Conservation (phyloP, 2,888 invertebrate species). For the Choristoneura rosaceana region DNA sequence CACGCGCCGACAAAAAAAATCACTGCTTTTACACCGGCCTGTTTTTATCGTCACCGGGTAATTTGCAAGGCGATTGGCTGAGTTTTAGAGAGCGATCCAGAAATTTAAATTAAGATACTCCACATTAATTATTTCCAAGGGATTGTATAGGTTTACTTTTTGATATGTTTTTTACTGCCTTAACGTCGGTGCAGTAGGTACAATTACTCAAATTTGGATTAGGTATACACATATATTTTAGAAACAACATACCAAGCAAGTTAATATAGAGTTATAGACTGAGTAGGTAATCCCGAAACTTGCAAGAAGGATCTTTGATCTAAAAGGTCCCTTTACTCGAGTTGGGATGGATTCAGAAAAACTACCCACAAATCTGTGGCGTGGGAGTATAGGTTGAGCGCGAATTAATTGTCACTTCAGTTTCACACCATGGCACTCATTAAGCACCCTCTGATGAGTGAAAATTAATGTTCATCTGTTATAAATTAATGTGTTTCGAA, state of each 20-base stretch:
- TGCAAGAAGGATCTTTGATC: background rate
- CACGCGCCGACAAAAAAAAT: conserved; percentile 67
- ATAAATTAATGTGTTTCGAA: conserved; percentile 28
- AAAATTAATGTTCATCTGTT: conserved; percentile 34
- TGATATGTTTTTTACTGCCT: too few relatives aligned
- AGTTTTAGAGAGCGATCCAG: conserved; percentile 63
- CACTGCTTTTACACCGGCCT: conserved; percentile 64
- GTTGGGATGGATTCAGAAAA: background rate
- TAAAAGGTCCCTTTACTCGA: background rate
- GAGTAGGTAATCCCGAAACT: background rate
- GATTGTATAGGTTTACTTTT: background rate
- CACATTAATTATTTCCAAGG: conserved; percentile 34
- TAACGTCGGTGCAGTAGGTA: too few relatives aligned
- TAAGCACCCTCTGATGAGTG: conserved; percentile 34
- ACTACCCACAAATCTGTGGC: background rate
- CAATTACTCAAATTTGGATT: too few relatives aligned
- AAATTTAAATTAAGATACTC: conserved; percentile 58
- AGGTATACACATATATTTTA: too few relatives aligned
- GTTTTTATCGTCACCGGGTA: conserved; percentile 61
- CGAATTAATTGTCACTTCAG: conserved; percentile 39
- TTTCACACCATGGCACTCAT: conserved; percentile 36
- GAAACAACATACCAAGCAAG: too few relatives aligned
- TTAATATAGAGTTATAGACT: background rate
- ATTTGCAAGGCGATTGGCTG: conserved; percentile 65
- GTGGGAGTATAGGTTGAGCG: conserved; percentile 10